Base-by-base conservation (phyloP, 2,797 vertebrate genomes). In the Hafferia zeledoni region DNA sequence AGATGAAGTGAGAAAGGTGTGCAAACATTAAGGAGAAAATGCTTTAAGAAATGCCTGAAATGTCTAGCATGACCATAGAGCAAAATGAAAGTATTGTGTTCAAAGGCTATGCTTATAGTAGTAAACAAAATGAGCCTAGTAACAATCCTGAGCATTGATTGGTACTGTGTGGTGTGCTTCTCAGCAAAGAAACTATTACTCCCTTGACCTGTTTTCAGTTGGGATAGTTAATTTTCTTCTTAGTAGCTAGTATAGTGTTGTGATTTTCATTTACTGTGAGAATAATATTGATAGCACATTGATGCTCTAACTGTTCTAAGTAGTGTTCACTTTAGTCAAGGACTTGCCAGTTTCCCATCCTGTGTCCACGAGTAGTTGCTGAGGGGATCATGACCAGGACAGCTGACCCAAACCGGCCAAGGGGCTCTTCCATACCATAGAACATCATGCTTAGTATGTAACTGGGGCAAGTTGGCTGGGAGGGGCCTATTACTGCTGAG, bases 401-500 rank as follows among this genome's bases (percentile, higher is more conserved):
- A 71, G 52, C 12, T 41, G 52, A 41, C 15, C 6, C 0, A 0
- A 65, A 28, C 33, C 35, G 33, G 10, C 14, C 30, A 65, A 41
- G 22, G 17, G 12, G 3, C 3, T 53, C 31, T 52, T 53, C 33
- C 9, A 10, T 35, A 13, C 2, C 2, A 5, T 4, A 41, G 39
- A 65, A 33, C 4, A 47, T 35, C 57, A 59, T 41, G 11, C 4
- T 33, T 22, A 11, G 5, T 24, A 19, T 5, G 33, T 20, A 37
- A 78, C 11, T 30, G 0, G 0, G 33, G 23, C 17, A 10, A 71
- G 50, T 41, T 70, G 23, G n/a, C 12, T 41, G 30, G 17, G 49
- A 71, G 12, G 17, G 12, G 5, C 9, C 37, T 31, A 1, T 13
- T 39, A 27, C 33, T 59, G 33, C 31, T 52, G 24, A 8, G 39